These are phyloP conservation scores for Dolomedes plantarius DNA, from an alignment of 2,888 invertebrate genomes.

Conservation along the genomic window DNA sequence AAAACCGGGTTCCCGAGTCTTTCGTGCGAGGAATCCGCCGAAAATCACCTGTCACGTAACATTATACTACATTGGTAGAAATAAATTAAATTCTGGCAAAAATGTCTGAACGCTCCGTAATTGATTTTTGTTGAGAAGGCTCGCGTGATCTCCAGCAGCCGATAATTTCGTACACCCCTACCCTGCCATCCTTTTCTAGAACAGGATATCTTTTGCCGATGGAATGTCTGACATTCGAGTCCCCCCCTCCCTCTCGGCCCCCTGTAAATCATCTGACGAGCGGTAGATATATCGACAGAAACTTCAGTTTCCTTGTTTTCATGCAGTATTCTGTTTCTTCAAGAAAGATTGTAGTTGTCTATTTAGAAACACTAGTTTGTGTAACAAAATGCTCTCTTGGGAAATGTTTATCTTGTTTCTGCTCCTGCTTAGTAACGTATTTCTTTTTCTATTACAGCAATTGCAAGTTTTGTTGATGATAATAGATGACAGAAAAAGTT, in stretches of 20 bases:
- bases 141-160: conserved; percentile 1
- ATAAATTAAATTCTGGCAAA: conserved; percentile 16
- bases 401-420: not conserved
- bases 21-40: not conserved
- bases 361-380: not conserved
- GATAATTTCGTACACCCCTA: conserved; percentile 12
- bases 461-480: not conserved
- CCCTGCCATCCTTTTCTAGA: not conserved
- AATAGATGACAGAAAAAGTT: too few relatives aligned
- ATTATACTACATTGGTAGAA: not conserved
- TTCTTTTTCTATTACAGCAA: not conserved
- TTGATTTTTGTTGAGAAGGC: conserved; percentile 8
- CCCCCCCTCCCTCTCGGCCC: not conserved
- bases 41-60: conserved; percentile 6
- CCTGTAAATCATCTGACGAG: conserved; percentile 6
- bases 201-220: not conserved
- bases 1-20: not conserved
- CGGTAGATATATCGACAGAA: conserved; percentile 12
- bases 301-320: not conserved
- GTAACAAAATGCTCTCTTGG: conserved; percentile 8
- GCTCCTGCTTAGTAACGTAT: not conserved
- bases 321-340: not conserved
- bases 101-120: not conserved
- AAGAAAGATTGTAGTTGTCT: not conserved
- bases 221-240: not conserved